phyloP scores from a whole-genome alignment of 2,113 vertebrate species.

The Chinchilla lanigera region DNA sequence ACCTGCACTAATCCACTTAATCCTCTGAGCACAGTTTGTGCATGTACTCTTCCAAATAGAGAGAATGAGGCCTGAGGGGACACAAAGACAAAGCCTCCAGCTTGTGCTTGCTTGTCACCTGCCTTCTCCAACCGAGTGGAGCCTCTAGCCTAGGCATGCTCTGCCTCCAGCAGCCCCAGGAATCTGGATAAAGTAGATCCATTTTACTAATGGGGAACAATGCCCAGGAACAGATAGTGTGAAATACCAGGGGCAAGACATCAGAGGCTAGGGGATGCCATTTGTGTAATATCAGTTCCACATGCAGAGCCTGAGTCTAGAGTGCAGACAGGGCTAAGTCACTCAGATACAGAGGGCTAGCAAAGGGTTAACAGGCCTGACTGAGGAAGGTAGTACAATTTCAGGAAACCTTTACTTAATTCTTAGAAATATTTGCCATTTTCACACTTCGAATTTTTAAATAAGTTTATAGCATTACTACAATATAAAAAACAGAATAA shows the following conservation, averaged over 20 bases:
- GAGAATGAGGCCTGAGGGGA: neutral
- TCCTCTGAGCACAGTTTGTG: neutral
- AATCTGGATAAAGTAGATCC: neutral
- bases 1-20: neutral
- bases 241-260: neutral
- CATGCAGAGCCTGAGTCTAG: neutral
- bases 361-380: neutral
- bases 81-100: neutral
- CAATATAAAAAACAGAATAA: conserved; percentile 16
- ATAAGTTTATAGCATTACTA: neutral
- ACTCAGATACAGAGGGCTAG: neutral
- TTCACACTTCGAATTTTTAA: neutral
- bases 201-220: neutral
- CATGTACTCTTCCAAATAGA: neutral
- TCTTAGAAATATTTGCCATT: conserved; percentile 22
- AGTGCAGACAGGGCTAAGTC: rapidly evolving
- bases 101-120: neutral
- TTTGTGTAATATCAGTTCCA: neutral
- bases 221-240: neutral
- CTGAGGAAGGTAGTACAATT: neutral
- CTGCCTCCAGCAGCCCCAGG: neutral
- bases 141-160: neutral
- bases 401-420: neutral
- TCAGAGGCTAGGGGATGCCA: neutral
- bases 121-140: neutral